A percentile compares a stretch with the other conserved stretches of the same genome.
Evolutionary conservation across 2,113 vertebrate genomes (phyloP).

Genomic region (Dromaius novaehollandiae): DNA sequence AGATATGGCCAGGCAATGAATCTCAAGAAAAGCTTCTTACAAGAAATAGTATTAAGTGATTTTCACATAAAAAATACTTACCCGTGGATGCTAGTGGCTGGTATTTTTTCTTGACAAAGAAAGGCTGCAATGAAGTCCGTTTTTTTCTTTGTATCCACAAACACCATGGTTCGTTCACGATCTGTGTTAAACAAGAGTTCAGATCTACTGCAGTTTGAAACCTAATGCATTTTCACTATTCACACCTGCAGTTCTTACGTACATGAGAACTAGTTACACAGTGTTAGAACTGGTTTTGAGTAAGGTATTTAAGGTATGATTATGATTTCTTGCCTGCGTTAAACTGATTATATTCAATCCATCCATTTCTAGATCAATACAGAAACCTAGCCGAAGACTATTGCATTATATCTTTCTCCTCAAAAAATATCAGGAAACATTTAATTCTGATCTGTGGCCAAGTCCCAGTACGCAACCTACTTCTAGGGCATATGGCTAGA

Average conservation of each 20-base stretch:
- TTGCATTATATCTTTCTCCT: not conserved
- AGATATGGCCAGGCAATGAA: accelerated
- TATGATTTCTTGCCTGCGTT: not conserved
- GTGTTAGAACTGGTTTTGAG: not conserved
- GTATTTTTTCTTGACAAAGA: constrained; percentile 90
- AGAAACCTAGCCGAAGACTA: not conserved
- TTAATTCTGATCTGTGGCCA: accelerated
- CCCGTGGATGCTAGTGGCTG: constrained; percentile 96
- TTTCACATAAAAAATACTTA: constrained; percentile 34
- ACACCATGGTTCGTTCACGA: constrained; percentile 89
- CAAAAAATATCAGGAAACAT: not conserved
- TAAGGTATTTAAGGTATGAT: not conserved
- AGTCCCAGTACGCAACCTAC: not conserved
- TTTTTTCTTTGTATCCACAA: constrained; percentile 92
- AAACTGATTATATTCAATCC: not conserved
- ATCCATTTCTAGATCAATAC: not conserved
- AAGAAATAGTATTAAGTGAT: not conserved
- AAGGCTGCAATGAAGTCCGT: constrained; percentile 92
- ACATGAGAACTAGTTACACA: not conserved
- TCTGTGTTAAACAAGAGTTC: constrained; percentile 68
- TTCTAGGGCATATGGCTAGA: not conserved
- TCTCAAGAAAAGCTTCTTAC: not conserved
- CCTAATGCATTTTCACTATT: not conserved
- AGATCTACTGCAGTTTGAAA: not conserved
- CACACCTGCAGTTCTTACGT: not conserved